Percentiles rank a stretch among this genome's conserved stretches.
phyloP scores from a whole-genome alignment of 2,888 invertebrate species.

The Thera britannica region DNA sequence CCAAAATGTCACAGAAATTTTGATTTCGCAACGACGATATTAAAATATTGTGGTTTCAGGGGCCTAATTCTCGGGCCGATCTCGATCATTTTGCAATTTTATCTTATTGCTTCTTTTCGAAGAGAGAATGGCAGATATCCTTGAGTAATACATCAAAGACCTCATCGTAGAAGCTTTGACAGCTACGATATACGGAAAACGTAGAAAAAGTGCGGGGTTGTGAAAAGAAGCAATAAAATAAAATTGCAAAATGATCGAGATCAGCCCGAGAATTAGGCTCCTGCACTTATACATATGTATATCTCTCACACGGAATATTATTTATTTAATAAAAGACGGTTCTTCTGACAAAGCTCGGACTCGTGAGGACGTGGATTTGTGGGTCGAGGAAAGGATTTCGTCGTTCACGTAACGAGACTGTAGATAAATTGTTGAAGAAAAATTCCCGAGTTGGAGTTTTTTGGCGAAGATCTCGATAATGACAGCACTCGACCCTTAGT shows the following conservation, averaged over 20 bases:
- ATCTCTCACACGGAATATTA: constrained; percentile 32
- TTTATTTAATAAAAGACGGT: constrained; percentile 46
- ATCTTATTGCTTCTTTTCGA: no score
- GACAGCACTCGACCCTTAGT: constrained; percentile 57
- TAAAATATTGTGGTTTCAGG: background rate
- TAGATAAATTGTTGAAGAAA: constrained; percentile 59
- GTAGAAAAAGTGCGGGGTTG: no score
- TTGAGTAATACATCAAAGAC: no score
- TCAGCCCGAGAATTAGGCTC: no score
- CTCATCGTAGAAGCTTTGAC: no score
- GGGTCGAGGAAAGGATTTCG: constrained; percentile 59
- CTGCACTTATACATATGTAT: constrained; percentile 40
- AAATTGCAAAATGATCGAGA: no score
- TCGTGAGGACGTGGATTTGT: constrained; percentile 53
- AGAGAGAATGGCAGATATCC: no score
- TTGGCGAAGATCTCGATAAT: constrained; percentile 60
- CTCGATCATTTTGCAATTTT: no score
- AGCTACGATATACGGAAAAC: no score
- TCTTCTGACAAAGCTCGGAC: constrained; percentile 52
- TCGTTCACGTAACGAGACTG: constrained; percentile 47
- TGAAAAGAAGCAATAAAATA: no score
- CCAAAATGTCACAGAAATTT: background rate
- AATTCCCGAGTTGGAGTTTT: constrained; percentile 54
- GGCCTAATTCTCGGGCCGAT: no score
- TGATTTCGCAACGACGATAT: background rate